Conservation (phyloP, 37 sponge, comb jelly and placozoan species). For the Axinella damicornis region DNA sequence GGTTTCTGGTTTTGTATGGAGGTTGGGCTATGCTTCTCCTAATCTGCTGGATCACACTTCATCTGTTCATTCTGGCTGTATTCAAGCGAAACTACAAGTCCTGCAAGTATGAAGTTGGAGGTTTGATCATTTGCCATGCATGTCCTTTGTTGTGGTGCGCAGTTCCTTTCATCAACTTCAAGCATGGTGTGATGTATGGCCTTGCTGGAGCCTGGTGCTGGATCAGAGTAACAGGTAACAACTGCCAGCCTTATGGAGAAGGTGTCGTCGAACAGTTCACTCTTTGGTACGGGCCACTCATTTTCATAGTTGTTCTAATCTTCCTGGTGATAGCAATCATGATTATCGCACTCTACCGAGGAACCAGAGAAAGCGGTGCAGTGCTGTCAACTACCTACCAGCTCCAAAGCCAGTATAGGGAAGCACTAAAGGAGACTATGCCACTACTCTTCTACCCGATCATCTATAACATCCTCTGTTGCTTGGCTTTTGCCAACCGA, state of each 20-base stretch:
- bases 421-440: background rate
- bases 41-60: slow-evolving; percentile 23
- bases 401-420: background rate
- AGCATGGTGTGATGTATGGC: slow-evolving; percentile 36
- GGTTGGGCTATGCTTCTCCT: slow-evolving; percentile 20
- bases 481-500: slow-evolving; percentile 56
- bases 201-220: slow-evolving; percentile 67
- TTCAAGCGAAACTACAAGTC: background rate
- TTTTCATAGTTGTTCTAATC: slow-evolving; percentile 15
- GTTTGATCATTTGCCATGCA: slow-evolving; percentile 3
- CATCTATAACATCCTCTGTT: slow-evolving; percentile 34
- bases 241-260: background rate
- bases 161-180: slow-evolving; percentile 42
- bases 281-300: slow-evolving; percentile 10
- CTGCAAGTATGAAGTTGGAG: slow-evolving; percentile 20
- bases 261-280: background rate
- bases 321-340: slow-evolving; percentile 13
- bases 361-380: background rate
- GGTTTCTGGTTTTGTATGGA: slow-evolving; percentile 1
- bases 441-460: slow-evolving; percentile 46
- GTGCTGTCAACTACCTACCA: too few species aligned
- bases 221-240: background rate
- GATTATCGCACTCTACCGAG: background rate
- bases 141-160: slow-evolving; percentile 17
- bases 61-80: slow-evolving; percentile 14